These are phyloP conservation scores for Chauna torquata DNA, from an alignment of 2,113 vertebrate genomes.

Conservation along the genomic window DNA sequence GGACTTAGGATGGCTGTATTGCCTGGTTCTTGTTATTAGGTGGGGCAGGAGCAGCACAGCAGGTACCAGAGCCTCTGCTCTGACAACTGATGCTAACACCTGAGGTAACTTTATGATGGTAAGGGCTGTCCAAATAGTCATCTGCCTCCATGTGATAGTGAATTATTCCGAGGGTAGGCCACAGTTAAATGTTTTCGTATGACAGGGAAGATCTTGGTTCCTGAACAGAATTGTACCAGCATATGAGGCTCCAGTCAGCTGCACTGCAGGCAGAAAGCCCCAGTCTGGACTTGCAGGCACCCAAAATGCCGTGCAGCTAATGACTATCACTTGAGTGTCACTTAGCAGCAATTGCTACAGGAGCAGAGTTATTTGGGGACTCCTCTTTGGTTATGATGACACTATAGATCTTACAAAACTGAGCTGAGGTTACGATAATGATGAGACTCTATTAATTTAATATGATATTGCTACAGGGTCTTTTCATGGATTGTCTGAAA, in stretches of 20 bases:
- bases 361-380: neutral
- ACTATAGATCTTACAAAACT: neutral
- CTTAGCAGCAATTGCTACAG: neutral
- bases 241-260: neutral
- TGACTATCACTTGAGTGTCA: neutral
- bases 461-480: slow-evolving; percentile 16
- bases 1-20: accelerated
- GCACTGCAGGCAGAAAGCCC: neutral
- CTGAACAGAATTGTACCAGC: neutral
- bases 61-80: neutral
- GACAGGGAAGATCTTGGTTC: neutral
- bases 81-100: neutral
- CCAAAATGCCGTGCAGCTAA: neutral
- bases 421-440: neutral
- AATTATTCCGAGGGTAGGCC: neutral
- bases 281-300: accelerated
- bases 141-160: neutral
- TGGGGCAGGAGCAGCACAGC: neutral
- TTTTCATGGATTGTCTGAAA: slow-evolving; percentile 3
- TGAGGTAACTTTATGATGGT: neutral
- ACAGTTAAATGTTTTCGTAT: neutral
- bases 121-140: neutral
- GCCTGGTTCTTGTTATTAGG: accelerated
- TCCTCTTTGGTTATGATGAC: neutral
- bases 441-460: slow-evolving; percentile 15